Base-by-base conservation (phyloP, 2,797 vertebrate genomes). In the Podarcis siculus region DNA sequence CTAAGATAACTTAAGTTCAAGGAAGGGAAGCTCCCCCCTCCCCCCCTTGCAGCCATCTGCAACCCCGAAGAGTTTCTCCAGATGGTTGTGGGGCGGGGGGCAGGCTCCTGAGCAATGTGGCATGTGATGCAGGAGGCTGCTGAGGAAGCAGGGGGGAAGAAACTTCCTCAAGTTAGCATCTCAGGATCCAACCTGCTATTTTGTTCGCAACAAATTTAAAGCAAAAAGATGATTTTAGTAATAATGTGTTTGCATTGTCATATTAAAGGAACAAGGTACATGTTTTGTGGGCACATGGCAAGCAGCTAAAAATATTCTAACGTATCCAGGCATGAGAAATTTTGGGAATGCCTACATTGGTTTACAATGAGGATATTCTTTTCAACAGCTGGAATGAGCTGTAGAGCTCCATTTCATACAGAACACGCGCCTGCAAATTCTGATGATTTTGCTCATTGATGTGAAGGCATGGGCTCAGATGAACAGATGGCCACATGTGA, bases 221-320 rank as follows among this genome's bases (percentile, higher is more conserved):
- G 21, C 49, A 82, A 35, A 4, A 35, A 9, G 1, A 61, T 61
- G n/a, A 61, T 37, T 58, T 75, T 39, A 39, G 75, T 85, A 61
- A 61, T 85, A 85, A 83, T 49, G 32, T 64, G 76, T n/a, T 42
- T 86, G 45, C 88, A 55, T 23, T 85, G 49, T 42, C 72, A 82
- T 15, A 42, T 83, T 80, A 49, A 86, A 27, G 58, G 91, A 92
- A 73, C 61, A 4, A 88, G 0, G 77, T 82, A 19, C 0, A 0
- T 78, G 73, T 88, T 88, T 84, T 42, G 6, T 45, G 2, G 2
- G 39, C 79, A n/a, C 75, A 19, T 32, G 78, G 32, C 37, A 72
- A 71, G 64, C 64, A 77, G 42, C 83, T 90, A 23, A 86, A 92
- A 88, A 79, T 72, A 82, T 67, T 78, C 71, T 58, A 73, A 25